phyloP scores from a whole-genome alignment of 2,888 invertebrate genomes.

The Macrosoma leucophasiata region DNA sequence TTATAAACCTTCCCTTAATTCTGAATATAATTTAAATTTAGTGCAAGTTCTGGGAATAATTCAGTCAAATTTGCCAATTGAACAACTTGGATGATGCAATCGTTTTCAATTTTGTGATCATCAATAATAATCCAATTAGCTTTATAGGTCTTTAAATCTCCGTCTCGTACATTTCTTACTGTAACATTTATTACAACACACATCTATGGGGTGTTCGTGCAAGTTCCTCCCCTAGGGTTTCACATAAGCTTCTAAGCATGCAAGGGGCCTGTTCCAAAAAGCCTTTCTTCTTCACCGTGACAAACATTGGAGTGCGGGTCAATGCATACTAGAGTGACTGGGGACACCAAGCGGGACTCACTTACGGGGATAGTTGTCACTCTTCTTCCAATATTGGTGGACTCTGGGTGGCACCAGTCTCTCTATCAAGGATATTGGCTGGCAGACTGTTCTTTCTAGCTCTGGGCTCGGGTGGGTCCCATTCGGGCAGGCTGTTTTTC shows the following conservation, averaged over 20 bases:
- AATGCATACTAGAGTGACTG: slow-evolving; percentile 67
- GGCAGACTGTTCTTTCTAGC: slow-evolving; percentile 67
- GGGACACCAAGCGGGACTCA: slow-evolving; percentile 57
- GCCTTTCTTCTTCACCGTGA: slow-evolving; percentile 54
- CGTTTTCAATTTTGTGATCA: too few species aligned
- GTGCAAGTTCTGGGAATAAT: too few species aligned
- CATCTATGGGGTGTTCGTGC: slow-evolving; percentile 64
- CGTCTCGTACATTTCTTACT: too few species aligned
- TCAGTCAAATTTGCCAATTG: too few species aligned
- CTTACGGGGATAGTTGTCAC: slow-evolving; percentile 68
- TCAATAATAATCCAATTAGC: too few species aligned
- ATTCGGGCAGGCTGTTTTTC: slow-evolving; percentile 70
- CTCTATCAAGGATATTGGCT: slow-evolving; percentile 55
- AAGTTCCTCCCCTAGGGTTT: slow-evolving; percentile 50
- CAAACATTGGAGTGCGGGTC: slow-evolving; percentile 50
- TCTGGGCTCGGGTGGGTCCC: slow-evolving; percentile 64
- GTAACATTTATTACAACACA: slow-evolving; percentile 49
- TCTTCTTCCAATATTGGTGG: slow-evolving; percentile 50
- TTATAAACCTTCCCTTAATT: too few species aligned
- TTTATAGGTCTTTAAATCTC: too few species aligned
- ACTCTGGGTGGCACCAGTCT: slow-evolving; percentile 42
- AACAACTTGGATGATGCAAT: too few species aligned
- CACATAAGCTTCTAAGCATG: slow-evolving; percentile 72
- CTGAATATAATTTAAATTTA: too few species aligned
- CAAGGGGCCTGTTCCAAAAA: slow-evolving; percentile 65